These are phyloP conservation scores for Lepus americanus DNA, from an alignment of 2,113 vertebrate genomes.

Conservation along the genomic window DNA sequence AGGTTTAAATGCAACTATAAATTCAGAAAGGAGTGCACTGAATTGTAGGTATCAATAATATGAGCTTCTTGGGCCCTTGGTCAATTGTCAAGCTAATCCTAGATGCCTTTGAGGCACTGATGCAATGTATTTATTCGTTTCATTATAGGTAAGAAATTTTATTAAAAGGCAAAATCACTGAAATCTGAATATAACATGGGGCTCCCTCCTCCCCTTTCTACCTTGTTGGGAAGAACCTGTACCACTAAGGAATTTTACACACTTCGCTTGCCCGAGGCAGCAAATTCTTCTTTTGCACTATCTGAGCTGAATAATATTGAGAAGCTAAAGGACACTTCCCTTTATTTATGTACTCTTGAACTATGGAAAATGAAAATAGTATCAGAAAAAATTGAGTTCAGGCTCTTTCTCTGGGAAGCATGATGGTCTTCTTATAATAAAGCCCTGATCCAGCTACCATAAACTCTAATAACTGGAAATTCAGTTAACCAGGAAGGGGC, in stretches of 20 bases:
- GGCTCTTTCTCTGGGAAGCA: neutral
- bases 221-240: slow-evolving; percentile 48
- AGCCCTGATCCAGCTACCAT: neutral
- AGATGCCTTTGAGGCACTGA: slow-evolving; percentile 80
- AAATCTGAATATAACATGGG: slow-evolving; percentile 80
- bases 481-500: slow-evolving; percentile 30
- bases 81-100: slow-evolving; percentile 85
- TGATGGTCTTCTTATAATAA: slow-evolving; percentile 48
- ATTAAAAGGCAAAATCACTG: slow-evolving; percentile 81
- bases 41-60: slow-evolving; percentile 74
- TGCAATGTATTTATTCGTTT: slow-evolving; percentile 87
- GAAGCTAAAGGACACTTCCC: slow-evolving; percentile 81
- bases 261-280: slow-evolving; percentile 75
- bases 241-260: slow-evolving; percentile 82
- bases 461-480: slow-evolving; percentile 16
- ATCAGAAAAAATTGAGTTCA: slow-evolving; percentile 64
- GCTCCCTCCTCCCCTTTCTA: slow-evolving; percentile 55
- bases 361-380: slow-evolving; percentile 81
- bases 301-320: slow-evolving; percentile 81
- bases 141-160: slow-evolving; percentile 82
- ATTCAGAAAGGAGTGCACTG: slow-evolving; percentile 68
- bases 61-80: slow-evolving; percentile 81
- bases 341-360: slow-evolving; percentile 82
- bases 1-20: slow-evolving; percentile 79
- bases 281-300: slow-evolving; percentile 80